Percentiles rank a stretch among this genome's conserved stretches.
Conservation (phyloP, 2,888 invertebrate species). For the Caenorhabditis imperialis region DNA sequence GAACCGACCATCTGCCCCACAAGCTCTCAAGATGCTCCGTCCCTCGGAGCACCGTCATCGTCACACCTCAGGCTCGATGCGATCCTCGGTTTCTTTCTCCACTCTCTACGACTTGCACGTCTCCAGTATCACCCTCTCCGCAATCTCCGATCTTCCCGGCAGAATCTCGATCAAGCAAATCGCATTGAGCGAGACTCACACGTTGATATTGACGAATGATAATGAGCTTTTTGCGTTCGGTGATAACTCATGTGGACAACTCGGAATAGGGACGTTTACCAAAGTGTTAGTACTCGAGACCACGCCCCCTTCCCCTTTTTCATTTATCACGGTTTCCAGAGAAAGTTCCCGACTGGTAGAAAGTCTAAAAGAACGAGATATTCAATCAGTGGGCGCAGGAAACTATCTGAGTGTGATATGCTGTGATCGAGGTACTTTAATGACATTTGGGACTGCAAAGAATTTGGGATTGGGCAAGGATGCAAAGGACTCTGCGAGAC, state of each 20-base stretch:
- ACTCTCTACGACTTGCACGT: conserved; percentile 72
- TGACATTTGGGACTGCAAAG: conserved; percentile 84
- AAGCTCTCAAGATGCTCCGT: conserved; percentile 64
- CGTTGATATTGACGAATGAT: conserved; percentile 82
- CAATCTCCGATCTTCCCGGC: conserved; percentile 80
- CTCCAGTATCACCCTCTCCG: conserved; percentile 59
- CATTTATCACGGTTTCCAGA: neutral
- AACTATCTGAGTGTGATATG: conserved; percentile 83
- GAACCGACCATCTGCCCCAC: conserved; percentile 82
- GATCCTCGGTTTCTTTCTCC: conserved; percentile 57
- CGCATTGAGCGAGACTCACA: conserved; percentile 82
- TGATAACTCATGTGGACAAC: conserved; percentile 83
- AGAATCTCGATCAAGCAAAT: conserved; percentile 81
- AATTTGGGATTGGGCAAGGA: conserved; percentile 78
- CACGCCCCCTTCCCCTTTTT: too few relatives aligned
- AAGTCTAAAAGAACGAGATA: conserved; percentile 52
- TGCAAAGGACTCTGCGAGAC: conserved; percentile 81
- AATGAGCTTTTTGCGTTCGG: conserved; percentile 85
- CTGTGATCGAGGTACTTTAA: conserved; percentile 84
- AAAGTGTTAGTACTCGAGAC: conserved; percentile 20
- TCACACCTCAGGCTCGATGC: conserved; percentile 45
- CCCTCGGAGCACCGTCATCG: conserved; percentile 50
- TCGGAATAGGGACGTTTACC: conserved; percentile 81
- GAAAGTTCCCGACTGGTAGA: conserved; percentile 35
- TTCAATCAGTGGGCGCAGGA: conserved; percentile 57